A percentile compares a stretch with the other conserved stretches of the same genome.
Conservation (phyloP, 2,113 vertebrate genomes). For the Micronycteris hirsuta region DNA sequence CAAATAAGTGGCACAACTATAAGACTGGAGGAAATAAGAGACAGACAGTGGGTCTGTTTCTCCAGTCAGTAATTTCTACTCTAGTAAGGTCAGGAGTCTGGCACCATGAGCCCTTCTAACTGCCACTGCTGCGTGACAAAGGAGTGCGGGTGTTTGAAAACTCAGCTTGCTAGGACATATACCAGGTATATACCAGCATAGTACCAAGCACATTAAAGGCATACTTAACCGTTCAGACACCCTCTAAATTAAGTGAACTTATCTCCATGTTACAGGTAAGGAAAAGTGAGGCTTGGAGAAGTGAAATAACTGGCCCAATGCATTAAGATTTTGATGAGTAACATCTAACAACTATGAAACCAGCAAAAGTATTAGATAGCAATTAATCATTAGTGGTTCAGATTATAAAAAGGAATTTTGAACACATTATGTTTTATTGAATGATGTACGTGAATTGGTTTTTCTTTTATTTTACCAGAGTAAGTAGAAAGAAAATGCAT, state of each 20-base stretch:
- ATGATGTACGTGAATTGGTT: not conserved
- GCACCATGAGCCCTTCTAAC: not conserved
- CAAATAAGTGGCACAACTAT: not conserved
- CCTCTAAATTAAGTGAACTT: not conserved
- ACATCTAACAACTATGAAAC: not conserved
- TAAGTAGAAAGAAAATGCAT: slow-evolving; percentile 26
- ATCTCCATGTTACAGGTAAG: not conserved
- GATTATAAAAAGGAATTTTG: not conserved
- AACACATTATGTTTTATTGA: not conserved
- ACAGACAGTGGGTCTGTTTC: not conserved
- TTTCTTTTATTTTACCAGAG: not conserved
- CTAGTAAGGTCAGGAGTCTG: not conserved
- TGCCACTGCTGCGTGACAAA: too few species aligned
- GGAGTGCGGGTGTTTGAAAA: not conserved
- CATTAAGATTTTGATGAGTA: not conserved
- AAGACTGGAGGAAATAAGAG: not conserved
- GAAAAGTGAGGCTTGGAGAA: not conserved
- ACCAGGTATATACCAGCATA: not conserved
- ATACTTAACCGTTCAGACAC: not conserved
- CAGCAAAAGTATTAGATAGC: not conserved
- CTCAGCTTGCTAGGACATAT: not conserved
- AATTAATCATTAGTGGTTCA: slow-evolving; percentile 1
- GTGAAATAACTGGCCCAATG: not conserved
- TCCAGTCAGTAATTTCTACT: not conserved
- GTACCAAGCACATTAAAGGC: not conserved